Evolutionary conservation across 2,888 invertebrate genomes (phyloP).

Genomic region (Lymantria dispar): DNA sequence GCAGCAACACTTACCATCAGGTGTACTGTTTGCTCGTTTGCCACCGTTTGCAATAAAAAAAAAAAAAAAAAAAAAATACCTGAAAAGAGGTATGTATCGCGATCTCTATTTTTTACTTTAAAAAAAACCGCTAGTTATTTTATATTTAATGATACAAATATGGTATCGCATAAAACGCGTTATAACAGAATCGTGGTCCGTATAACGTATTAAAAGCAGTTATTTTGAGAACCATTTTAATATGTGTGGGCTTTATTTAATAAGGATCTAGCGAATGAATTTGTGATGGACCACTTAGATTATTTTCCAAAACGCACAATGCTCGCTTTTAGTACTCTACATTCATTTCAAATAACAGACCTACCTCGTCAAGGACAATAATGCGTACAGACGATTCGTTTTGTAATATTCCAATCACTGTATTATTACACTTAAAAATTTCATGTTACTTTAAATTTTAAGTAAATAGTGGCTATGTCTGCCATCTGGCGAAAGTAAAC

Average conservation of each 20-base stretch:
- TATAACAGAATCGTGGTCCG: no score
- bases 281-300: constrained; percentile 34
- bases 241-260: constrained; percentile 2
- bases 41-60: no score
- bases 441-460: constrained; percentile 39
- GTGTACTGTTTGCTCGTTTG: no score
- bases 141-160: no score
- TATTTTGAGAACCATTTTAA: not conserved
- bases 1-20: no score
- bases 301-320: constrained; percentile 21
- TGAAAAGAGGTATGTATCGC: no score
- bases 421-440: constrained; percentile 15
- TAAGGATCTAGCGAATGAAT: constrained; percentile 16
- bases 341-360: constrained; percentile 22
- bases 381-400: constrained; percentile 17
- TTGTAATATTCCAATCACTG: constrained; percentile 42
- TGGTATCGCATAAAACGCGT: no score
- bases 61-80: no score
- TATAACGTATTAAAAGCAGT: not conserved
- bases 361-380: constrained; percentile 34
- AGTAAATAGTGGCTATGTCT: constrained; percentile 24
- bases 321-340: constrained; percentile 19
- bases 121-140: no score
- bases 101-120: no score
- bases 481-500: constrained; percentile 44